Conservation (phyloP, 2,797 vertebrate species). For the Peromyscus eremicus region DNA sequence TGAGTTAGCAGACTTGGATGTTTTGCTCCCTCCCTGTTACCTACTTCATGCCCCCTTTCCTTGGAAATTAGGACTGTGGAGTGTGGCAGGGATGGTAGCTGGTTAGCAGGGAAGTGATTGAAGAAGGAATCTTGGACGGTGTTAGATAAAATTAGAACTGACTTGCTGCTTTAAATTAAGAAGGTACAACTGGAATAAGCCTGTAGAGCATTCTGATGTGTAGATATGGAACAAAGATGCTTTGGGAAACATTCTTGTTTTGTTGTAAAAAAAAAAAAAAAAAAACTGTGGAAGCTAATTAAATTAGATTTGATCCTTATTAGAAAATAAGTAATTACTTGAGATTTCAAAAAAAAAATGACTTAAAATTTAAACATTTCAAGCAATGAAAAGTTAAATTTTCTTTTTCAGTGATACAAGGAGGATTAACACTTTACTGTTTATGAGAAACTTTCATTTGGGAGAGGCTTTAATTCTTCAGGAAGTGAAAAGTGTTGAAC, state of each 20-base stretch:
- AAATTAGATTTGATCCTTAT: conserved; percentile 9
- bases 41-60: accelerated
- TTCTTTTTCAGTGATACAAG: background rate
- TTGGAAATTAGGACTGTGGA: background rate
- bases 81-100: background rate
- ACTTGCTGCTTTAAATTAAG: background rate
- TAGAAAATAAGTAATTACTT: conserved; percentile 30
- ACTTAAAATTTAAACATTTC: background rate
- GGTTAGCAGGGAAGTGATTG: background rate
- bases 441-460: conserved; percentile 39
- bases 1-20: background rate
- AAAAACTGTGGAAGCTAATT: conserved; percentile 25
- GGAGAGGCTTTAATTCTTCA: background rate
- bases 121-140: background rate
- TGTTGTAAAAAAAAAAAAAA: background rate
- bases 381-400: background rate
- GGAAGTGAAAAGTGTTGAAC: background rate
- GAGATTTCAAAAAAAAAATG: background rate
- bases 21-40: background rate
- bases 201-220: background rate
- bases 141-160: background rate
- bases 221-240: background rate
- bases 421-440: conserved; percentile 26
- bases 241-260: background rate
- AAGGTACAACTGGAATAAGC: background rate